Base-by-base conservation (phyloP, 1,140 invertebrate genomes). In the Drepana arcuata region DNA sequence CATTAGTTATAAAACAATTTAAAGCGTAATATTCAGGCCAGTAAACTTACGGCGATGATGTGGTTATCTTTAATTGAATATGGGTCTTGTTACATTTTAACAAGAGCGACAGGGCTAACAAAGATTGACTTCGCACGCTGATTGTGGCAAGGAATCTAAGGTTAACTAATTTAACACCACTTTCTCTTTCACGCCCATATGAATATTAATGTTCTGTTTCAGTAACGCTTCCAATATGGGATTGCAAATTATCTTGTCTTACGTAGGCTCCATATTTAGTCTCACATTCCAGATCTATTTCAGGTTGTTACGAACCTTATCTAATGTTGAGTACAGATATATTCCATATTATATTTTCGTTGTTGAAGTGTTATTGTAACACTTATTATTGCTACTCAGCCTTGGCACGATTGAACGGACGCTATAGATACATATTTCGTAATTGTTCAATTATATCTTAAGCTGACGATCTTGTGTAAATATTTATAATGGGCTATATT, bases 51-150 rank as follows among this genome's bases (percentile, higher is more conserved):
- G 51, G 52, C 50, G 57, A 59, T 68, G 59, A 70, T 71, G 66
- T 67, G 64, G 51, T 53, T 48, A 43, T 32, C 39, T 41, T 29
- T 54, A 70, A 78, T 74, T 62, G 51, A 64, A 69, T 63, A 50
- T 56, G 49, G 54, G 60, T 75, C 64, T 62, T 66, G 66, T 77
- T 49, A 64, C 70, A 61, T 63, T 56, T 66, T 62, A 69, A 72
- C 59, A 39, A 46, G 52, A 48, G 25, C 33, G 43, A 50, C 45
- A 56, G 57, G 57, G 55, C 56, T 58, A 70, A 78, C 69, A 72
- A 56, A 48, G 23, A 33, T 40, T 55, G 35, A 69, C 70, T 77
- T 80, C 72, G 75, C 72, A 78, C 68, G 72, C 73, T 74, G 73
- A 78, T 81, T 78, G 72, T 67, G 37, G 46, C 39, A 26, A 67